Conservation (phyloP, 2,888 invertebrate species). For the Dryomyza anilis region DNA sequence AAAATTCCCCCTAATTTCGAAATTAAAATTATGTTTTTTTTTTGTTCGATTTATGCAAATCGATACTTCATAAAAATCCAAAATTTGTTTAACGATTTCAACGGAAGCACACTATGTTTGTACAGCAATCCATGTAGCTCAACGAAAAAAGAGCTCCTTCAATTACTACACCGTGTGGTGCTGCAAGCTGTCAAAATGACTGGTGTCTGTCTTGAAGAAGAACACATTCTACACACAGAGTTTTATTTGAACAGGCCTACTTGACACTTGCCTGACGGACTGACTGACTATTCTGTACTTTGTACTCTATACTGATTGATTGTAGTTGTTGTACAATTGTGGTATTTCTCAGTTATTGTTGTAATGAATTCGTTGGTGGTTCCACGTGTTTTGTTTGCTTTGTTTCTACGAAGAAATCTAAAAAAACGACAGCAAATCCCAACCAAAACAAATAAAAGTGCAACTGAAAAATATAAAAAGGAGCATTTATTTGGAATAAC, state of each 20-base stretch:
- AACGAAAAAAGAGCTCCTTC: too few relatives aligned
- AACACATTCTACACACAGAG: neutral
- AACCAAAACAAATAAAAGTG: neutral
- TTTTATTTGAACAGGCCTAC: constrained; percentile 7
- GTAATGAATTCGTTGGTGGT: neutral
- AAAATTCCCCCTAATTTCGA: too few relatives aligned
- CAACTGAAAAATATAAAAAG: too few relatives aligned
- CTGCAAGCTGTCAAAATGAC: neutral
- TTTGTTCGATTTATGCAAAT: too few relatives aligned
- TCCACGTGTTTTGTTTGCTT: neutral
- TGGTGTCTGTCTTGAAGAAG: too few relatives aligned
- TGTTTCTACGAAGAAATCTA: neutral
- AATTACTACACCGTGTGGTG: neutral
- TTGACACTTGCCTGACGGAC: constrained; percentile 12
- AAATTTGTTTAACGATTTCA: too few relatives aligned
- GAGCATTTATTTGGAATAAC: too few relatives aligned
- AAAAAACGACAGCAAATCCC: neutral
- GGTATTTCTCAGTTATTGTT: neutral
- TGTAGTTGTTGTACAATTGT: neutral
- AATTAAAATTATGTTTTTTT: too few relatives aligned
- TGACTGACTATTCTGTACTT: too few relatives aligned
- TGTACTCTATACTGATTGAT: too few relatives aligned
- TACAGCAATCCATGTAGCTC: neutral
- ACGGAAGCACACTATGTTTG: too few relatives aligned
- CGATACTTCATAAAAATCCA: too few relatives aligned